Evolutionary conservation across 2,888 invertebrate species (phyloP).

Genomic region (Aricia artaxerxes): DNA sequence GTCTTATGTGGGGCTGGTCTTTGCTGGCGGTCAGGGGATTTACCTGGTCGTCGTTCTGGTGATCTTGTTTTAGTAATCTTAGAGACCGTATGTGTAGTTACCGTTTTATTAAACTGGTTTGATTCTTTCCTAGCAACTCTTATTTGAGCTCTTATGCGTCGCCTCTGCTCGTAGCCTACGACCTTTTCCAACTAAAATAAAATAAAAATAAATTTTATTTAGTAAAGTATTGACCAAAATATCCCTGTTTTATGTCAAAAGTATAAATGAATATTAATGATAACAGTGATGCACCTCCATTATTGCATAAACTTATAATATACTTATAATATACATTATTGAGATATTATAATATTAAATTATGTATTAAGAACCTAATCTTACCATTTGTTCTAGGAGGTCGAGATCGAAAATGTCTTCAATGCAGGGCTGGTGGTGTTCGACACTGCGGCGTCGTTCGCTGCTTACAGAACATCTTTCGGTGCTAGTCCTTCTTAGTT

Average conservation of each 20-base stretch:
- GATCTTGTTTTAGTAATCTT: conserved; percentile 48
- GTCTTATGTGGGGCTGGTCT: conserved; percentile 32
- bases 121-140: conserved; percentile 84
- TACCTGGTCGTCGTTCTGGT: conserved; percentile 42
- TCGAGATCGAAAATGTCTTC: conserved; percentile 87
- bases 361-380: not conserved
- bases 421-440: conserved; percentile 79
- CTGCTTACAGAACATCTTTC: conserved; percentile 71
- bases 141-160: conserved; percentile 88
- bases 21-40: conserved; percentile 52
- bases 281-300: too few species aligned
- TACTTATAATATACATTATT: too few species aligned
- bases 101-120: conserved; percentile 49
- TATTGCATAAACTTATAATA: too few species aligned
- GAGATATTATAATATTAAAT: too few species aligned
- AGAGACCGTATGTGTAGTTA: conserved; percentile 50
- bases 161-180: conserved; percentile 87
- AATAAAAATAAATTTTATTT: not conserved
- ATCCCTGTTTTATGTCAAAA: too few species aligned
- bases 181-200: conserved; percentile 85
- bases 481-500: conserved; percentile 80
- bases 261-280: too few species aligned
- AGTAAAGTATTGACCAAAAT: not conserved
- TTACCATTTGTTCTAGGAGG: conserved; percentile 85
- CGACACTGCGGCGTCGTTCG: conserved; percentile 71